phyloP scores from a whole-genome alignment of 2,888 invertebrate genomes.

The Zygogramma bicolorata region DNA sequence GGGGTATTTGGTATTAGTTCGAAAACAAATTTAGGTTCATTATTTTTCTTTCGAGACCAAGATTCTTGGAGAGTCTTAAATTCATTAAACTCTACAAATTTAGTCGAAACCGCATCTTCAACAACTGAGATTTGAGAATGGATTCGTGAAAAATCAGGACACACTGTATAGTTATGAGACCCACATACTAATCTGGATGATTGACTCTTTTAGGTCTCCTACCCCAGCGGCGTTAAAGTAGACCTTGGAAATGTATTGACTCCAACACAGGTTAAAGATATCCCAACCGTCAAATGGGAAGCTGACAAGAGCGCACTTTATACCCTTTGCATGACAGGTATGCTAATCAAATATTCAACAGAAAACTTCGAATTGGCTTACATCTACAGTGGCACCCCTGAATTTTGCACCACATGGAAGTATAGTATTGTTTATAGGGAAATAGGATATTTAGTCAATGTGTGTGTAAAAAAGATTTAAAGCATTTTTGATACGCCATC shows the following conservation, averaged over 20 bases:
- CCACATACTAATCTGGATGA: not conserved
- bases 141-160: not conserved
- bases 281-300: conserved; percentile 70
- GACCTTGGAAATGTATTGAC: conserved; percentile 56
- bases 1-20: too few species aligned
- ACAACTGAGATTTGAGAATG: not conserved
- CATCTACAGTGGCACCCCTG: not conserved
- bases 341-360: conserved; percentile 77
- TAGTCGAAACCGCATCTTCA: too few species aligned
- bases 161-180: not conserved
- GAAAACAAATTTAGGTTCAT: too few species aligned
- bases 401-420: too few species aligned
- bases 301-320: conserved; percentile 67
- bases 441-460: too few species aligned
- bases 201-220: conserved; percentile 50
- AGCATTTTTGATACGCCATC: too few species aligned
- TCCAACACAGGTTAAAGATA: conserved; percentile 59
- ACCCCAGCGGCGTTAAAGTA: conserved; percentile 55
- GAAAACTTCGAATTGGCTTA: conserved; percentile 53
- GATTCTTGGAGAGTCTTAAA: too few species aligned
- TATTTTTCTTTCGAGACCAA: too few species aligned
- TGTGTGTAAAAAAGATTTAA: too few species aligned
- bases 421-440: too few species aligned
- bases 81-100: too few species aligned
- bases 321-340: conserved; percentile 72